Base-by-base conservation (phyloP, 2,888 invertebrate genomes). In the Sinhomidia bicolor region DNA sequence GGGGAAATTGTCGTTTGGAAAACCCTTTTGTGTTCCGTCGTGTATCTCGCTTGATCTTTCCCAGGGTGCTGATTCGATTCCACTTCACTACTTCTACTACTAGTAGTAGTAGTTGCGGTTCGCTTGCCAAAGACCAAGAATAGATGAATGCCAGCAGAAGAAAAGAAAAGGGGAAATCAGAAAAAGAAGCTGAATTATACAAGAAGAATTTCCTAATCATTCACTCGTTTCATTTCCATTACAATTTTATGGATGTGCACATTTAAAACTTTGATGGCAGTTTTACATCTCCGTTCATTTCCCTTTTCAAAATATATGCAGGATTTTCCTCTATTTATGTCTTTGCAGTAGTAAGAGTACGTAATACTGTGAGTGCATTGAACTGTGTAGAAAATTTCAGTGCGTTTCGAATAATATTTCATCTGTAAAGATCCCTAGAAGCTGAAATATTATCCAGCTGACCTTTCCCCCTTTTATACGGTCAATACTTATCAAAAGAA, bases 201-300 rank as follows among this genome's bases (percentile, higher is more conserved):
- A 74, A 44, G 54, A 71, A 17, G 60, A 74, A 74, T 57, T 84
- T 84, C 74, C 83, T 74, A 84, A 84, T 84, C 83, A 84, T 84
- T 71, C 71, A 71, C 54, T 74, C 74, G 74, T 65, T 82, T 82
- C 82, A 17, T 23, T 74, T 84, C 57, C 74, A 84, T 54, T 84
- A 26, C 57, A 74, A 57, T 84, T 74, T 84, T 74, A 84, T 74
- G n/a, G 83, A 60, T 82, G 68, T 3, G 65, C 51, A 20, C 57
- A 74, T 57, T 83, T 71, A 17, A 78, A 78, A 78, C 78, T 51
- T 74, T 76, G 10, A 78, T 74, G 47, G 44, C 51, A 57, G 14
- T 57, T 57, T 78, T 78, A 54, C 14, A 78, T 57, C 57, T 20
- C 17, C 23, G 20, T n/a, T 23, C 23, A 17, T 17, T 4, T 47